Base-by-base conservation (phyloP, 2,113 vertebrate species). In the Carassius gibelio region DNA sequence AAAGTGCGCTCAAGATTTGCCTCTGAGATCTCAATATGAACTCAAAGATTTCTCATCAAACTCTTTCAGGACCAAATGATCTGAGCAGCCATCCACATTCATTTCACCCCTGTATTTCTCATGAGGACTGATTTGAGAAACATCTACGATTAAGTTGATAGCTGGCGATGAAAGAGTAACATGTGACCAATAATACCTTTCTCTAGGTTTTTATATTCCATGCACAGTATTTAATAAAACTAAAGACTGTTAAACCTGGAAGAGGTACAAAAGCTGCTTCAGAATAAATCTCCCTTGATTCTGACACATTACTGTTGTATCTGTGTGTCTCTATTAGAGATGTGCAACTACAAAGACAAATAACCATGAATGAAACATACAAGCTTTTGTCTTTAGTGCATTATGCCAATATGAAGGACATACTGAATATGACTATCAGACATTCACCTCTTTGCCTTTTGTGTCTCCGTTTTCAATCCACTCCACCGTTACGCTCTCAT, bases 391-490 rank as follows among this genome's bases (percentile, higher is more conserved):
- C 36, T 42, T 42, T 71, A 30, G 17, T 13, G 45, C 42, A 82
- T 34, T 68, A 68, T 68, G 82, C 52, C 23, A 30, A 30, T 30
- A 30, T 30, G 30, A 30, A 30, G 82, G 48, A 50, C 42, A 36
- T 42, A 42, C 13, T 30, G 2, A 57, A 9, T 69, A 23, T 57
- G 36, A 30, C 52, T 66, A 38, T 76, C 4, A 52, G 55, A 13
- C 5, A 3, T 62, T 26, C 92, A 97, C 97, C 95, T 98, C 97
- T 94, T 99, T 98, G 83, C 97, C 97, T 95, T 99, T 99, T 87
- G 97, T 98, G 91, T 98, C 97, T 61, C 97, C 97, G 90, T 98
- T 99, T 95, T 99, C 97, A 90, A 98, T 98, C 97, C 97, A 98
- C 88, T 99, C 97, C 89, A 99, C 97, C 4, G 97, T 99, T 89